Evolutionary conservation across 2,888 invertebrate species (phyloP).

Genomic region (Stramonita haemastoma): DNA sequence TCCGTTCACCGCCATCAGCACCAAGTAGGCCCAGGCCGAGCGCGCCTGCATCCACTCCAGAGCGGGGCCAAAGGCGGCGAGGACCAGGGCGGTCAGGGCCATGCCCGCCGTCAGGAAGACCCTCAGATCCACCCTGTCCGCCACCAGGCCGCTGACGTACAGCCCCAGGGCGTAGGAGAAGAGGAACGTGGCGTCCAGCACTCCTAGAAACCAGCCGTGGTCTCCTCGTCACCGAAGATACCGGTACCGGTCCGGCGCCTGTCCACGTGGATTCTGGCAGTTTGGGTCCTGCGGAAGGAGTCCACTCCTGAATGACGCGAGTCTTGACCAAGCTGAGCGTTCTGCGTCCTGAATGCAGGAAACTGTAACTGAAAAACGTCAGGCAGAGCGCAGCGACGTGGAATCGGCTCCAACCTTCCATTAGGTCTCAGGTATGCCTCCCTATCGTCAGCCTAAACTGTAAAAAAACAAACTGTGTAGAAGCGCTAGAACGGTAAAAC

Average conservation of each 20-base stretch:
- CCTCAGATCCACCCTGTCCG: constrained; percentile 73
- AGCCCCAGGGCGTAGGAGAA: constrained; percentile 76
- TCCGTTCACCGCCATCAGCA: constrained; percentile 78
- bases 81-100: constrained; percentile 52
- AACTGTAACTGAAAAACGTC: background rate
- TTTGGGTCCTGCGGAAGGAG: background rate
- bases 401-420: background rate
- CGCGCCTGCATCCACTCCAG: constrained; percentile 78
- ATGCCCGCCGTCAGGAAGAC: background rate
- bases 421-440: background rate
- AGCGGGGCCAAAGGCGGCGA: constrained; percentile 78
- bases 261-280: background rate
- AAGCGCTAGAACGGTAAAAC: too few species aligned
- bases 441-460: background rate
- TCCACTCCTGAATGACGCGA: background rate
- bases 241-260: background rate
- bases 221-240: constrained; percentile 37
- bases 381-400: background rate
- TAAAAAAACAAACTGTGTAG: background rate
- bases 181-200: constrained; percentile 76
- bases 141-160: constrained; percentile 79
- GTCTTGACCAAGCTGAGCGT: constrained; percentile 22
- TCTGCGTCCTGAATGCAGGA: background rate
- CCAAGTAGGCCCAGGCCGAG: constrained; percentile 76
- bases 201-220: constrained; percentile 72